phyloP scores from a whole-genome alignment of 2,797 vertebrate species.

The Antrozous pallidus region DNA sequence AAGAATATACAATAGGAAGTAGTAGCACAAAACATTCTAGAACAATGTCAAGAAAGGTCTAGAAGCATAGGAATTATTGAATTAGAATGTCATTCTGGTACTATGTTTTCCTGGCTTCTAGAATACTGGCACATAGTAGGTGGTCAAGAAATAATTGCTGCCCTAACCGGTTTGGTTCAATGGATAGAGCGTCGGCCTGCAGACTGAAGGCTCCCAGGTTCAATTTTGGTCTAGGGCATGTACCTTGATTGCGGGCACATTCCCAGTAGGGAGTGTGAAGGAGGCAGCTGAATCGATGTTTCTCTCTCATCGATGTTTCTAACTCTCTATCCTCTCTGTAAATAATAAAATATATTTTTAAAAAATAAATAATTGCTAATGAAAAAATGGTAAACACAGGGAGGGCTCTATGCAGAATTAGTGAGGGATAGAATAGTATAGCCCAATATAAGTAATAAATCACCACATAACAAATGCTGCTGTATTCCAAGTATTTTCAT shows the following conservation, averaged over 20 bases:
- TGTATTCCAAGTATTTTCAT: background rate
- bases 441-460: background rate
- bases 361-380: background rate
- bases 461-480: background rate
- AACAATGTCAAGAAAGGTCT: background rate
- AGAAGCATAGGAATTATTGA: background rate
- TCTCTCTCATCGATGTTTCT: no score
- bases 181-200: no score
- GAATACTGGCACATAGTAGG: background rate
- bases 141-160: background rate
- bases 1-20: background rate
- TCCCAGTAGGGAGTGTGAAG: no score
- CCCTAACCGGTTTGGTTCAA: no score
- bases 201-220: no score
- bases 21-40: background rate
- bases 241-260: no score
- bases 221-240: no score
- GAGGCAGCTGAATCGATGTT: no score
- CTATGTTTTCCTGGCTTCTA: background rate
- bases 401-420: background rate
- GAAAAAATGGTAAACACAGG: conserved; percentile 11
- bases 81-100: background rate
- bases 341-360: no score
- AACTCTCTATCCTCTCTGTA: no score
- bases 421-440: background rate